Evolutionary conservation across 2,797 vertebrate genomes (phyloP).

Genomic region (Octomys mimax): DNA sequence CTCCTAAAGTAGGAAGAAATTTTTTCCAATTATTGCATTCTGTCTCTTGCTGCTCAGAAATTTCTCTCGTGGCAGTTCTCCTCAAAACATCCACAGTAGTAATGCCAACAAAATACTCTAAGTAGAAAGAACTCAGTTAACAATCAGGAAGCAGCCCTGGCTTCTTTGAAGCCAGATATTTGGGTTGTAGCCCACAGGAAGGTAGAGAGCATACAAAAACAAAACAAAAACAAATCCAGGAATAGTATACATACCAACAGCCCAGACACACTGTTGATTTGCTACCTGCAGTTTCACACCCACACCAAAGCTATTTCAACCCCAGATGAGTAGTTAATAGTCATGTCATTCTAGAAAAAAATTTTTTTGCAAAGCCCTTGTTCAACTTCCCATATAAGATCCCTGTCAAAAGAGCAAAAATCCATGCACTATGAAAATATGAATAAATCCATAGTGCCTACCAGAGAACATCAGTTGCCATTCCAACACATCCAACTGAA

Average conservation of each 20-base stretch:
- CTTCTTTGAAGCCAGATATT: conserved; percentile 70
- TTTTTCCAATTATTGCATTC: conserved; percentile 63
- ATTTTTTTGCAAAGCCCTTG: conserved; percentile 65
- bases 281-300: conserved; percentile 58
- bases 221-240: conserved; percentile 30
- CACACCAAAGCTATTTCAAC: conserved; percentile 63
- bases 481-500: conserved; percentile 15
- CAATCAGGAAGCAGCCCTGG: conserved; percentile 39
- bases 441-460: conserved; percentile 36
- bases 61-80: conserved; percentile 60
- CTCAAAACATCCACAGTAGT: conserved; percentile 56
- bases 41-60: conserved; percentile 51
- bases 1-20: conserved; percentile 54
- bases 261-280: conserved; percentile 41
- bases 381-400: conserved; percentile 46
- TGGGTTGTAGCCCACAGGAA: conserved; percentile 63
- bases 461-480: conserved; percentile 44
- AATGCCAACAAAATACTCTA: conserved; percentile 59
- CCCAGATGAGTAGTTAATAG: conserved; percentile 64
- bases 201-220: conserved; percentile 13
- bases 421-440: conserved; percentile 48
- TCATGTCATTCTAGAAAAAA: conserved; percentile 55
- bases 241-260: background rate
- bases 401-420: conserved; percentile 53
- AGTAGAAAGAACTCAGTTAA: conserved; percentile 11